These are phyloP conservation scores for Zaprionus lachaisei DNA, from an alignment of 1,140 invertebrate species.

Conservation along the genomic window DNA sequence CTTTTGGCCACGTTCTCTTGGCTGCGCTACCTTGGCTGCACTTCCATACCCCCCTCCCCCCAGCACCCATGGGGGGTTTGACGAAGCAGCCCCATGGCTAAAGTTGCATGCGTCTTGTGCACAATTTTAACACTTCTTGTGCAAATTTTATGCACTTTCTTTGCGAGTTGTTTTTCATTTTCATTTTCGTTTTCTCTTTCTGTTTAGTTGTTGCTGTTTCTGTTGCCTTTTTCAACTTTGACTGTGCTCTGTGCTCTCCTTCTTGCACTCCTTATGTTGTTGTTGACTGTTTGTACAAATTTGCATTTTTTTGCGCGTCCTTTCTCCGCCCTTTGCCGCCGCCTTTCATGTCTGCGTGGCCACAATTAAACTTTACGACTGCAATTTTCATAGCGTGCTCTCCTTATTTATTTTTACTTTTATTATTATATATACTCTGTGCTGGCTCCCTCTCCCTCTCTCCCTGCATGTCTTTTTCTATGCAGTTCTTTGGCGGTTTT, in stretches of 20 bases:
- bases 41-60: not conserved
- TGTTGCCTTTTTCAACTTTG: constrained; percentile 24
- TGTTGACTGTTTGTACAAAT: constrained; percentile 45
- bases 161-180: constrained; percentile 23
- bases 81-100: constrained; percentile 9
- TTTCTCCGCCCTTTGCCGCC: not conserved
- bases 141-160: constrained; percentile 66
- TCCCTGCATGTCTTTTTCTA: not conserved
- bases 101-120: constrained; percentile 67
- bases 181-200: not conserved
- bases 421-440: constrained; percentile 25
- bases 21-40: not conserved
- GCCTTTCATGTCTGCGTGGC: constrained; percentile 42
- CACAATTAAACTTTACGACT: constrained; percentile 78
- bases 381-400: constrained; percentile 61
- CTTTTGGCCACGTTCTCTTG: constrained; percentile 23
- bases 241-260: not conserved
- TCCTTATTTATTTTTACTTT: constrained; percentile 44
- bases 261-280: constrained; percentile 9
- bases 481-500: not conserved
- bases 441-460: not conserved
- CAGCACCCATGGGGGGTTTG: not conserved
- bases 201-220: not conserved
- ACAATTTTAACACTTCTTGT: constrained; percentile 76
- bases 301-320: constrained; percentile 29